Evolutionary conservation across 2,113 vertebrate species (phyloP).

Genomic region (Misgurnus anguillicaudatus): DNA sequence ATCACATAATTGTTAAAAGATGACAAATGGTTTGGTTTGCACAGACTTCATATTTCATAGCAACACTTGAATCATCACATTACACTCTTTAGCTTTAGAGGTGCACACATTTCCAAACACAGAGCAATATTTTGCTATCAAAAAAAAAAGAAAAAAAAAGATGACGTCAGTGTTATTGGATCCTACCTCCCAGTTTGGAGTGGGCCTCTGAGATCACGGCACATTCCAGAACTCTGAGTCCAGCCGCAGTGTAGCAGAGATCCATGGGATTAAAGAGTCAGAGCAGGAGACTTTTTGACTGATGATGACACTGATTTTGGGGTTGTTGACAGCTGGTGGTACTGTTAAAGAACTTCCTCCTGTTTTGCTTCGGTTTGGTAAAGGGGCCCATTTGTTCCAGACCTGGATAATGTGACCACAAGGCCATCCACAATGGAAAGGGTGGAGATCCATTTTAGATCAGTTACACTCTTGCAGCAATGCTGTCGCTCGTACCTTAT

Average conservation of each 20-base stretch:
- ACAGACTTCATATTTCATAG: neutral
- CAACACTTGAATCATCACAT: neutral
- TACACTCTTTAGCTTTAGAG: neutral
- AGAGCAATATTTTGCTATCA: constrained; percentile 8
- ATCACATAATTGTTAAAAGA: no score
- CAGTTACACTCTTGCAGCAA: constrained; percentile 11
- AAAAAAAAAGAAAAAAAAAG: neutral
- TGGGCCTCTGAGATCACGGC: neutral
- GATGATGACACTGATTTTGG: constrained; percentile 22
- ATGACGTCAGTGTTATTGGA: neutral
- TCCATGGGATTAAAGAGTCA: constrained; percentile 18
- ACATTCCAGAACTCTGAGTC: neutral
- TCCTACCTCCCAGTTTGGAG: neutral
- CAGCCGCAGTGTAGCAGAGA: neutral
- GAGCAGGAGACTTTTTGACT: constrained; percentile 26
- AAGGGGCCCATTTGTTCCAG: neutral
- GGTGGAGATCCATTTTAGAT: constrained; percentile 29
- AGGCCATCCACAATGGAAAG: constrained; percentile 11
- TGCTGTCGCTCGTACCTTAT: neutral
- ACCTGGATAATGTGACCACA: constrained; percentile 22
- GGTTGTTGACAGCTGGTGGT: constrained; percentile 28
- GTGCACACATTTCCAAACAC: neutral
- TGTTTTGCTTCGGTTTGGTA: constrained; percentile 23
- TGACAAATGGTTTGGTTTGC: no score
- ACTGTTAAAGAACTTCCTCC: constrained; percentile 10